Evolutionary conservation across 2,113 vertebrate genomes (phyloP).

Genomic region (Xerus inauris): DNA sequence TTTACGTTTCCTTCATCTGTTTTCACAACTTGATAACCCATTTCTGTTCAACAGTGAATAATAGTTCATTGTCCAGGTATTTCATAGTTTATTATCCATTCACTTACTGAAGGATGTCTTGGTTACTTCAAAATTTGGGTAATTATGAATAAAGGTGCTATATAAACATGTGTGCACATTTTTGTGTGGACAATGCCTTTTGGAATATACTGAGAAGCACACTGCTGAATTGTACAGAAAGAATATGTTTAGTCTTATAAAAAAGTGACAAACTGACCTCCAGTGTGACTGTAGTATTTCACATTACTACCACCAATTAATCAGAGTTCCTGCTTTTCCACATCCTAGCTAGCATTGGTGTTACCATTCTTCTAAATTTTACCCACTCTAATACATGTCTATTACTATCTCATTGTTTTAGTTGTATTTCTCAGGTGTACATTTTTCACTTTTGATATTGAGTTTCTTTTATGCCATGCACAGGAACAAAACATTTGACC

Average conservation of each 20-base stretch:
- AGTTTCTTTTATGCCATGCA: background rate
- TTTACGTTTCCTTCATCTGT: background rate
- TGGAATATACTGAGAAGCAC: background rate
- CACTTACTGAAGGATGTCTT: background rate
- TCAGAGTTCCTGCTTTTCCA: background rate
- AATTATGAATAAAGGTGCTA: background rate
- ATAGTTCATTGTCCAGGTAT: background rate
- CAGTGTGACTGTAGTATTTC: background rate
- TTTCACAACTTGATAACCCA: background rate
- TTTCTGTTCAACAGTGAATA: background rate
- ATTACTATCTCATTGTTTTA: background rate
- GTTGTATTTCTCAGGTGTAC: background rate
- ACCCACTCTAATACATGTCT: accelerated
- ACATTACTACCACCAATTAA: background rate
- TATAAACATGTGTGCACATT: background rate
- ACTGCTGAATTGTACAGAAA: background rate
- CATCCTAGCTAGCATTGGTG: accelerated
- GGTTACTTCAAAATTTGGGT: background rate
- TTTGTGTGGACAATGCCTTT: background rate
- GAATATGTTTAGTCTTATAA: background rate
- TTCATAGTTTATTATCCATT: background rate
- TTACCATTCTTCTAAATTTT: background rate
- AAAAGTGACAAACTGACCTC: background rate
- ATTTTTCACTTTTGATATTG: background rate
- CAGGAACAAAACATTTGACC: background rate